Base-by-base conservation (phyloP, 2,797 vertebrate genomes). In the Ptychobarbus kaznakovi region DNA sequence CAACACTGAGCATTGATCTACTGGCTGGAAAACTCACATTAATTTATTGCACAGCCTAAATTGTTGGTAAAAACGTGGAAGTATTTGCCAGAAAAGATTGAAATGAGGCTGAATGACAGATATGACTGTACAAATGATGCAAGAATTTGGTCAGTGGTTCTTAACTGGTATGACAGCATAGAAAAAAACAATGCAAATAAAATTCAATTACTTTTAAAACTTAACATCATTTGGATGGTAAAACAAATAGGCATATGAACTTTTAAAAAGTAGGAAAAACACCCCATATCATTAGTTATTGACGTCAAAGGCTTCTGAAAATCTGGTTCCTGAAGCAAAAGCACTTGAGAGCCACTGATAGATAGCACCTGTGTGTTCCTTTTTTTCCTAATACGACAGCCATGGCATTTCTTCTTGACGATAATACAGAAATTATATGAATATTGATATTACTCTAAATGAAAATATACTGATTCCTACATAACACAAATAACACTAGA, bases 71-170 rank as follows among this genome's bases (percentile, higher is more conserved):
- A 74, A 51, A 32, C 20, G 25, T 75, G 16, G 1, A 22, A 53
- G 8, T 22, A 9, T 58, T 40, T 42, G 22, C 51, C 75, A 61
- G 35, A 25, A 77, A 77, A n/a, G 3, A 56, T 76, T 76, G 0
- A 56, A 58, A 58, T 40, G 7, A 58, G 51, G 3, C 7, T 40
- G 3, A 77, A 58, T 40, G 74, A 56, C 6, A 74, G 13, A 20
- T 9, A 75, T 35, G 18, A 38, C 22, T 22, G 28, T 28, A 75
- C 16, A 11, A 38, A 76, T 56, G 28, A 74, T 49, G 10, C n/a
- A 76, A 53, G 28, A 8, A 20, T 65, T 68, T n/a, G 44, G 78
- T 51, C 76, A 44, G 13, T 61, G 74, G 12, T 61, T 78, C 53
- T 76, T 56, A 38, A 56, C 32, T 56, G 5, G 18, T 32, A 56